Percentiles rank a stretch among this genome's conserved stretches.
Conservation (phyloP, 2,797 vertebrate genomes). For the Arnoldichthys spilopterus region DNA sequence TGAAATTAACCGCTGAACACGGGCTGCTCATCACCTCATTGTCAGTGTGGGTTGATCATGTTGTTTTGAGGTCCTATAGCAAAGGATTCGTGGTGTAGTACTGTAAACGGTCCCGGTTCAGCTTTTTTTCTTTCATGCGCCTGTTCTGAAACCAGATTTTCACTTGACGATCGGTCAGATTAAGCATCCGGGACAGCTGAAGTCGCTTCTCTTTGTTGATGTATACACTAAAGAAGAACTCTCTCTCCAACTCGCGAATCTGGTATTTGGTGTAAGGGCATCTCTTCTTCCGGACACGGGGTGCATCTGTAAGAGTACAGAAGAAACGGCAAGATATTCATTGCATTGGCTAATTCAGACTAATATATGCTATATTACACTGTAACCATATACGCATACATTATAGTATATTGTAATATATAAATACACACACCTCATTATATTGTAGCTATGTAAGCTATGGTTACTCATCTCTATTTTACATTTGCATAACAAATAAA, state of each 20-base stretch:
- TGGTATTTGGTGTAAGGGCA: conserved; percentile 97
- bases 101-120: conserved; percentile 97
- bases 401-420: too few species aligned
- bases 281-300: conserved; percentile 94
- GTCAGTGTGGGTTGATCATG: conserved; percentile 45
- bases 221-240: conserved; percentile 99
- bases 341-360: neutral
- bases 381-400: neutral
- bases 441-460: too few species aligned
- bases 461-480: too few species aligned
- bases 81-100: conserved; percentile 96
- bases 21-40: conserved; percentile 48
- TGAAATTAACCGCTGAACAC: conserved; percentile 72
- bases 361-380: neutral
- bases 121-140: conserved; percentile 99
- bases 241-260: conserved; percentile 95
- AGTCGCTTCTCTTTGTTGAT: conserved; percentile 99
- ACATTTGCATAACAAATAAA: neutral
- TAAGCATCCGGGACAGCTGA: conserved; percentile 95
- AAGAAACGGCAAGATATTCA: neutral
- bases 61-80: conserved; percentile 71
- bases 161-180: conserved; percentile 96
- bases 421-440: too few species aligned
- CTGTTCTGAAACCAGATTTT: conserved; percentile 99
- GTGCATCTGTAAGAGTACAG: conserved; percentile 80